phyloP scores from a whole-genome alignment of 2,797 vertebrate genomes.

The Bradypus variegatus region DNA sequence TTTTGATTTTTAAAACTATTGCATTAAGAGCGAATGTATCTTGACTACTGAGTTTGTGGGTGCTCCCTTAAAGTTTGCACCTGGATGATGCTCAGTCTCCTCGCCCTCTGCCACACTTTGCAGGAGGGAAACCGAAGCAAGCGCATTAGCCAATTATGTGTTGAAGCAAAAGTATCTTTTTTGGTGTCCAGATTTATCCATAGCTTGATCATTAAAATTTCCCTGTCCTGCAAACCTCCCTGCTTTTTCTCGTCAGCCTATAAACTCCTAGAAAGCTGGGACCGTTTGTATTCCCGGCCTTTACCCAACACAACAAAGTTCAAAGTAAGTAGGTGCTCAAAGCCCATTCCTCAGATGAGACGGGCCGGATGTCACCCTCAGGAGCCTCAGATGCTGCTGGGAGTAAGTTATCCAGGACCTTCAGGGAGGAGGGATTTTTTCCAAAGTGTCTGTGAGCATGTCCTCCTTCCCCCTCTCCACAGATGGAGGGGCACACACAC shows the following conservation, averaged over 20 bases:
- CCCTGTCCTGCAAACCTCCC: neutral
- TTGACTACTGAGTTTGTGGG: neutral
- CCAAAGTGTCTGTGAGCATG: neutral
- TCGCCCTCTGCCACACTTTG: neutral
- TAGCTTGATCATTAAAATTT: neutral
- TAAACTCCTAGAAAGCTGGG: neutral
- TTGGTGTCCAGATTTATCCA: neutral
- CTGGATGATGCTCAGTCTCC: neutral
- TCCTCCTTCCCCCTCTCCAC: neutral
- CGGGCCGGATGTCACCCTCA: accelerated
- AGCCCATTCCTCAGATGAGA: neutral
- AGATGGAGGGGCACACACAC: neutral
- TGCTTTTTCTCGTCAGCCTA: neutral
- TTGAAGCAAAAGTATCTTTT: neutral
- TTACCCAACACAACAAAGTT: no score
- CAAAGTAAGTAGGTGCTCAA: neutral
- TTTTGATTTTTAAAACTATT: neutral
- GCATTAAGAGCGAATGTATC: neutral
- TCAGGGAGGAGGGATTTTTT: neutral
- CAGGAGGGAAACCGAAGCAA: neutral
- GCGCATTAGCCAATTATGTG: neutral
- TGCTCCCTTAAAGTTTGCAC: neutral
- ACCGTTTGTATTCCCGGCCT: neutral
- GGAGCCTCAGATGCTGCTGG: neutral
- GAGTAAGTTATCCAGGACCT: neutral